Base-by-base conservation (phyloP, 2,113 vertebrate species). In the Boleophthalmus pectinirostris region DNA sequence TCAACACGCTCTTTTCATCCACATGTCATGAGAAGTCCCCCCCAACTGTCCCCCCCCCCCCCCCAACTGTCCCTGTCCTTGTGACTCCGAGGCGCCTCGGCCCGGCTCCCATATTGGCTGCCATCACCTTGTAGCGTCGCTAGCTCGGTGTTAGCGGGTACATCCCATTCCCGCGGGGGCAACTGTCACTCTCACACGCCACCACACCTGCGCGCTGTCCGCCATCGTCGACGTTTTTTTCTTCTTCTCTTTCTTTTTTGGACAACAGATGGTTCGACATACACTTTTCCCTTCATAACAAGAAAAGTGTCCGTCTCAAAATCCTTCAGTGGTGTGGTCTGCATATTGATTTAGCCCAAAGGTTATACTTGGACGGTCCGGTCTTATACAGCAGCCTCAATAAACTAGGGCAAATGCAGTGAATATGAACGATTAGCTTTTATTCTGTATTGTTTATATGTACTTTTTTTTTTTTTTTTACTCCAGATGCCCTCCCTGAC, bases 211-310 rank as follows among this genome's bases (percentile, higher is more conserved):
- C 72, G 56, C 66, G 73, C 75, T 12, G n/a, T 78, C 68, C 72
- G 63, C 68, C 47, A 15, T 60, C 43, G 43, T 72, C 82, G 75
- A 77, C 86, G 3, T 29, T 25, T 60, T 61, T 20, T 24, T 14
- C 54, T 24, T 60, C 82, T 78, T 80, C 80, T 80, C 84, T 84
- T 86, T 79, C 68, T 72, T 82, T 83, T 86, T 74, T 70, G 66
- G 76, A 80, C 78, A 85, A 68, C 90, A 91, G 90, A 91, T 91
- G 90, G 90, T 79, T 69, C 45, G 80, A 85, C 83, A 81, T 78
- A 12, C 2, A 63, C 72, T 85, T 78, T 73, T 69, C 81, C 21
- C 72, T 84, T 76, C 64, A 66, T 81, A 81, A 85, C 87, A 82
- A 82, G 85, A 82, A 79, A 81, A 16, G 23, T 25, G 56, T 58